These are phyloP conservation scores for Drepanosiphum platanoidis DNA, from an alignment of 2,888 invertebrate species.

Conservation along the genomic window DNA sequence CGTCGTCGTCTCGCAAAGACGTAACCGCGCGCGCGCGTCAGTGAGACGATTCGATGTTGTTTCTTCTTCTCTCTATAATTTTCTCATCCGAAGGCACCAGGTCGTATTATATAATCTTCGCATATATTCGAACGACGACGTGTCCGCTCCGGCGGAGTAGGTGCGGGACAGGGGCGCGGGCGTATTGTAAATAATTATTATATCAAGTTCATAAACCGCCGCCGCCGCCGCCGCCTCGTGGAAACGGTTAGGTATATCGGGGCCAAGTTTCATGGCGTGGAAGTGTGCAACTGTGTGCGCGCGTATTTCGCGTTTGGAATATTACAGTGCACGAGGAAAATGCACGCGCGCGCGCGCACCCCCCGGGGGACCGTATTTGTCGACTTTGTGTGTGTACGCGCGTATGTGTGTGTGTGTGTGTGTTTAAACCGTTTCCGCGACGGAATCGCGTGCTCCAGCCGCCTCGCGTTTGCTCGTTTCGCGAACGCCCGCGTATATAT, in stretches of 20 bases:
- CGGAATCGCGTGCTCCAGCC: constrained; percentile 18
- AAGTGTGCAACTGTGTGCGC: neutral
- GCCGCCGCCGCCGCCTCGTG: neutral
- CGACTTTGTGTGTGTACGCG: neutral
- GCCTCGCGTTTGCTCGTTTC: constrained; percentile 32
- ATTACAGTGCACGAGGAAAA: neutral
- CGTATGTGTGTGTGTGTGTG: neutral
- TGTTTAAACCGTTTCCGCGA: neutral
- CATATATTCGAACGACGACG: neutral
- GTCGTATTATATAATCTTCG: too few species aligned
- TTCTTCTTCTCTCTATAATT: too few species aligned
- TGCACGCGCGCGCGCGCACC: neutral
- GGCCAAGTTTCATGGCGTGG: constrained; percentile 30
- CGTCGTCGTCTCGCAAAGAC: too few species aligned
- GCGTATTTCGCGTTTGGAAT: constrained; percentile 12
- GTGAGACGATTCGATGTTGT: neutral
- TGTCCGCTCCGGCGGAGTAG: constrained; percentile 1
- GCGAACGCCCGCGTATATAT: constrained; percentile 37
- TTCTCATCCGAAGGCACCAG: too few species aligned
- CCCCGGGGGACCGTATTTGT: constrained; percentile 35
- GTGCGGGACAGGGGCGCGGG: neutral
- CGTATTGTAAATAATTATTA: constrained; percentile 29
- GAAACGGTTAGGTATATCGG: constrained; percentile 15
- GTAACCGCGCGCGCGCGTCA: neutral
- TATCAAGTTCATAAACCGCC: constrained; percentile 35